Percentiles rank a stretch among this genome's conserved stretches.
Conservation (phyloP, 2,888 invertebrate genomes). For the Rhimphoctona megacephalus region DNA sequence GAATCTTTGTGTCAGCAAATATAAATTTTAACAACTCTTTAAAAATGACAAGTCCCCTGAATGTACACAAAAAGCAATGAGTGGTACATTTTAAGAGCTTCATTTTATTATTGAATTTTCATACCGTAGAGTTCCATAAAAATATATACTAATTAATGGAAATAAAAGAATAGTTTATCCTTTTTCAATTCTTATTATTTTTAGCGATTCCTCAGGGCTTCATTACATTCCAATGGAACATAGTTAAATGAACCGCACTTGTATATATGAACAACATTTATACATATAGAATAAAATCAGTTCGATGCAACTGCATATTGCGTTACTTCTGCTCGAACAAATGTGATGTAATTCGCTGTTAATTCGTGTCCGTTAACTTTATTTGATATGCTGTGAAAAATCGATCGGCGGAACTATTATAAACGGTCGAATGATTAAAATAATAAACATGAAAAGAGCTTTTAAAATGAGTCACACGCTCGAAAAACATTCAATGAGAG, state of each 20-base stretch:
- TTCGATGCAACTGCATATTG: constrained; percentile 20
- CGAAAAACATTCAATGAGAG: background rate
- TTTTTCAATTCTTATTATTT: background rate
- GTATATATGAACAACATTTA: background rate
- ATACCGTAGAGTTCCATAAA: background rate
- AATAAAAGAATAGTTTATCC: background rate
- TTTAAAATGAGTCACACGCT: background rate
- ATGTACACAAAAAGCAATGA: background rate
- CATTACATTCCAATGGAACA: background rate
- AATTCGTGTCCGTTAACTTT: constrained; percentile 15
- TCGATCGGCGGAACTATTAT: constrained; percentile 8
- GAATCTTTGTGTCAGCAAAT: background rate
- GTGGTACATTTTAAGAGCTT: background rate
- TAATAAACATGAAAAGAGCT: constrained; percentile 25
- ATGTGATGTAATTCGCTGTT: background rate
- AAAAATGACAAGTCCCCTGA: background rate
- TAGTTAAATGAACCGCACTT: constrained; percentile 2
- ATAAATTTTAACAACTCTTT: background rate
- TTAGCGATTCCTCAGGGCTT: background rate
- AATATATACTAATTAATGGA: background rate
- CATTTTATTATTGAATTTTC: background rate
- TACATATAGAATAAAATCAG: constrained; percentile 3
- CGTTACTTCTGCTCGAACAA: constrained; percentile 8
- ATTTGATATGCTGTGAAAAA: constrained; percentile 22
- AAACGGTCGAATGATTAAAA: constrained; percentile 27